These are phyloP conservation scores for Luidia sarsii DNA, from an alignment of 53 echinoderm and acorn worm genomes.

Conservation along the genomic window DNA sequence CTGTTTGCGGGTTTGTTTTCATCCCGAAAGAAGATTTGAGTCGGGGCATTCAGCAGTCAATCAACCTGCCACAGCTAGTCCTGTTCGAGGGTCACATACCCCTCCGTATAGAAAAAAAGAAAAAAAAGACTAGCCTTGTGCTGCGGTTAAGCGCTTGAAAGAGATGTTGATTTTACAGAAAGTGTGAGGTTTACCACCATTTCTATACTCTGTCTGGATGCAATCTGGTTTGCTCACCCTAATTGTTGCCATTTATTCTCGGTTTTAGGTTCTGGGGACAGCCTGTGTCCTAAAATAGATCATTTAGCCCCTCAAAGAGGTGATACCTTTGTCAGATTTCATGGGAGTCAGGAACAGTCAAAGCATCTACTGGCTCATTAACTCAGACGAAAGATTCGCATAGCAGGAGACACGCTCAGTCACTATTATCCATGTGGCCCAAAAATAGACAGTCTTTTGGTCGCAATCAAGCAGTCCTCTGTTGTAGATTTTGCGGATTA, in stretches of 20 bases:
- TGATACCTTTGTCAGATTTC: no score
- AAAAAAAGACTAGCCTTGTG: neutral
- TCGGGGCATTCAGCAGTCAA: neutral
- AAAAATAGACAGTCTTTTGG: no score
- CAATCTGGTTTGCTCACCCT: neutral
- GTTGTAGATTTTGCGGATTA: no score
- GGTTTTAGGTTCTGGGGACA: neutral
- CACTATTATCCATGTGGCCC: no score
- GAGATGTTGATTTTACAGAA: neutral
- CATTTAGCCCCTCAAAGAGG: neutral
- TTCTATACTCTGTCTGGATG: neutral
- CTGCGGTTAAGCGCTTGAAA: slow-evolving; percentile 1
- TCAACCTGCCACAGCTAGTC: neutral
- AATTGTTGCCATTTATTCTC: neutral
- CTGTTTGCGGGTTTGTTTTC: neutral
- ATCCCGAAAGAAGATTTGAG: neutral
- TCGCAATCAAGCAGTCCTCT: no score
- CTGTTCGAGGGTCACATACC: neutral
- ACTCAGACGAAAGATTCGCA: no score
- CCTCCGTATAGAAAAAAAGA: no score
- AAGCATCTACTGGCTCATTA: no score
- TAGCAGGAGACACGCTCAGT: no score
- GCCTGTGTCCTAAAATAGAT: neutral
- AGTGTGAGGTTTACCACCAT: neutral
- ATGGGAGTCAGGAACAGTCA: no score